phyloP scores from a whole-genome alignment of 2,888 invertebrate species.

The Scaptomyza tumidula region DNA sequence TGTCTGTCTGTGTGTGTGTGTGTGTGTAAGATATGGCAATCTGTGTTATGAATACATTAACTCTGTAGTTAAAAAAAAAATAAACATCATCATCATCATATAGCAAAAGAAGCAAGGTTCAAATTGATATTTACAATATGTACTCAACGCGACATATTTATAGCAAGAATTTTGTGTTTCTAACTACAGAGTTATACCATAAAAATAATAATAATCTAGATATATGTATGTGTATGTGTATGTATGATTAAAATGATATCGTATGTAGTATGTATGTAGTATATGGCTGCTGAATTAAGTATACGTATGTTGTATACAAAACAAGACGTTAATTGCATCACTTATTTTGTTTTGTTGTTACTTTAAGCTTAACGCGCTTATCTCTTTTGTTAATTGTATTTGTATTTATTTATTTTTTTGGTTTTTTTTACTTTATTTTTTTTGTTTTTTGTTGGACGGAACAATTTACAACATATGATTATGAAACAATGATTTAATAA shows the following conservation, averaged over 20 bases:
- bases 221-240: slow-evolving; percentile 1
- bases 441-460: slow-evolving; percentile 70
- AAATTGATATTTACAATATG: slow-evolving; percentile 16
- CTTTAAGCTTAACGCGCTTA: slow-evolving; percentile 32
- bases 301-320: too few species aligned
- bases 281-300: slow-evolving; percentile 27
- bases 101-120: neutral
- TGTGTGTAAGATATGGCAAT: slow-evolving; percentile 32
- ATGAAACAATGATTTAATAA: slow-evolving; percentile 72
- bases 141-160: too few species aligned
- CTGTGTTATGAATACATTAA: neutral
- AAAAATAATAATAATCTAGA: slow-evolving; percentile 9
- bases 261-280: slow-evolving; percentile 13
- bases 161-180: slow-evolving; percentile 2
- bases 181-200: slow-evolving; percentile 40
- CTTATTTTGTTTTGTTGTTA: slow-evolving; percentile 38
- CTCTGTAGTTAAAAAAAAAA: slow-evolving; percentile 29
- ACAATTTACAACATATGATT: slow-evolving; percentile 80
- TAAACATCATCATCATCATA: too few species aligned
- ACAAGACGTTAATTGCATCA: slow-evolving; percentile 35
- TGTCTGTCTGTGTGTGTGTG: slow-evolving; percentile 23
- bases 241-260: slow-evolving; percentile 19
- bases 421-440: slow-evolving; percentile 34
- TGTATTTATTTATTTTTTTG: slow-evolving; percentile 11
- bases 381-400: slow-evolving; percentile 34